Percentiles rank a stretch among this genome's conserved stretches.
These are phyloP conservation scores for Colaptes auratus DNA, from an alignment of 2,113 vertebrate genomes.

Conservation along the genomic window DNA sequence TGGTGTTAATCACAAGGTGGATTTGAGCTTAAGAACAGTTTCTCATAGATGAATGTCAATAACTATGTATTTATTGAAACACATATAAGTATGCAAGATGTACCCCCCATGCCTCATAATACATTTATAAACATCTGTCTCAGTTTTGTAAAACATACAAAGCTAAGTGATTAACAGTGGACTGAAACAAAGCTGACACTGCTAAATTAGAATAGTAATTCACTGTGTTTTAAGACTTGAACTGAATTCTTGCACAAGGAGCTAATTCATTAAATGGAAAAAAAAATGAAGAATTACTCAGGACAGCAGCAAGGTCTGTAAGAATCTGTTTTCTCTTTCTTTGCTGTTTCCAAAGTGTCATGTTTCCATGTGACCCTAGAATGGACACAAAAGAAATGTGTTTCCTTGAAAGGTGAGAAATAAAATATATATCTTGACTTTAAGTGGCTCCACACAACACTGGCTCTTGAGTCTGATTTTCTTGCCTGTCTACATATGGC, in stretches of 20 bases:
- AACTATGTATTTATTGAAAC: background rate
- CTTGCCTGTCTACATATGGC: constrained; percentile 3
- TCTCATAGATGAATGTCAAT: background rate
- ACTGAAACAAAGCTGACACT: constrained; percentile 14
- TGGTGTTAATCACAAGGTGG: background rate
- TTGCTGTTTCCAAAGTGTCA: background rate
- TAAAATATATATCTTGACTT: constrained; percentile 46
- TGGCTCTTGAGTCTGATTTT: constrained; percentile 38
- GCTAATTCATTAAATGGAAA: background rate
- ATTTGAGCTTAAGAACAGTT: background rate
- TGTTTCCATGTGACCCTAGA: constrained; percentile 15
- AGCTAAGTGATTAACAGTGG: constrained; percentile 22
- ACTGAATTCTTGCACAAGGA: constrained; percentile 6
- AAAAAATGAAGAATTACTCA: background rate
- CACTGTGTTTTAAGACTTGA: constrained; percentile 15
- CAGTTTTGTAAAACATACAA: background rate
- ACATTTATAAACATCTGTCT: background rate
- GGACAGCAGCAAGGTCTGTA: constrained; percentile 3
- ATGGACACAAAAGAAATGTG: constrained; percentile 24
- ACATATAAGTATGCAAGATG: background rate
- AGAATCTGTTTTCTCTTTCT: constrained; percentile 36
- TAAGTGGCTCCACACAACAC: constrained; percentile 17
- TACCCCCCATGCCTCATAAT: background rate
- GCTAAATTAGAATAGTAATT: constrained; percentile 35
- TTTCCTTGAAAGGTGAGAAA: constrained; percentile 55